Conservation (phyloP, 1,140 invertebrate species). For the Gonioctena quinquepunctata region DNA sequence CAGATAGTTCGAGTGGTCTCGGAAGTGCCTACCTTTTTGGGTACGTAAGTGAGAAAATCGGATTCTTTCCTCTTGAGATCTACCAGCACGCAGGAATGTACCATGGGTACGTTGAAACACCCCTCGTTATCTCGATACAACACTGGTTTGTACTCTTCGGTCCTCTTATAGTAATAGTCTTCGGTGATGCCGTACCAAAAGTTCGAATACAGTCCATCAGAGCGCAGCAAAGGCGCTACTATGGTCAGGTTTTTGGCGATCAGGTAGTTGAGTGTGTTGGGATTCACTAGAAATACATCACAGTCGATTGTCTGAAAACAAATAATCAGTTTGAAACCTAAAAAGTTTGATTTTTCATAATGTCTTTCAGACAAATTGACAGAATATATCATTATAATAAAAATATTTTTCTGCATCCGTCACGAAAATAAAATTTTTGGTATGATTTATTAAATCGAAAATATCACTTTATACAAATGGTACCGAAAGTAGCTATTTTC, state of each 20-base stretch:
- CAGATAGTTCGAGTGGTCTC: too few relatives aligned
- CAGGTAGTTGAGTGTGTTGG: conserved; percentile 69
- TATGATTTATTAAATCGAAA: too few relatives aligned
- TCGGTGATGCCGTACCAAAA: conserved; percentile 93
- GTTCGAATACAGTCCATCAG: conserved; percentile 89
- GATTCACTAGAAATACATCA: conserved; percentile 83
- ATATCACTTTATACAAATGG: too few relatives aligned
- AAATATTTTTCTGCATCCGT: too few relatives aligned
- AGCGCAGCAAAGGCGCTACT: conserved; percentile 83
- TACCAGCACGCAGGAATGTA: conserved; percentile 87
- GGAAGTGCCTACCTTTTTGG: conserved; percentile 67
- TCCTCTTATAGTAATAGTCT: conserved; percentile 83
- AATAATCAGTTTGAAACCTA: background rate
- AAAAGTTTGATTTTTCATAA: too few relatives aligned
- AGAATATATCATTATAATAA: too few relatives aligned
- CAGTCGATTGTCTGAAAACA: conserved; percentile 79
- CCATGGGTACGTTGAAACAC: conserved; percentile 87
- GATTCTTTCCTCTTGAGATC: conserved; percentile 68
- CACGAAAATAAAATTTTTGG: too few relatives aligned
- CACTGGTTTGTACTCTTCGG: conserved; percentile 85
- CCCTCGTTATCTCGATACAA: conserved; percentile 73
- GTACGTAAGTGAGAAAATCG: conserved; percentile 77
- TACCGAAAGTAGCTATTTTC: too few relatives aligned
- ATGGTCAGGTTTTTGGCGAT: conserved; percentile 69
- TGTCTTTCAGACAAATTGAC: too few relatives aligned